These are phyloP conservation scores for Ceratina japonica DNA, from an alignment of 1,140 invertebrate species.

Conservation along the genomic window DNA sequence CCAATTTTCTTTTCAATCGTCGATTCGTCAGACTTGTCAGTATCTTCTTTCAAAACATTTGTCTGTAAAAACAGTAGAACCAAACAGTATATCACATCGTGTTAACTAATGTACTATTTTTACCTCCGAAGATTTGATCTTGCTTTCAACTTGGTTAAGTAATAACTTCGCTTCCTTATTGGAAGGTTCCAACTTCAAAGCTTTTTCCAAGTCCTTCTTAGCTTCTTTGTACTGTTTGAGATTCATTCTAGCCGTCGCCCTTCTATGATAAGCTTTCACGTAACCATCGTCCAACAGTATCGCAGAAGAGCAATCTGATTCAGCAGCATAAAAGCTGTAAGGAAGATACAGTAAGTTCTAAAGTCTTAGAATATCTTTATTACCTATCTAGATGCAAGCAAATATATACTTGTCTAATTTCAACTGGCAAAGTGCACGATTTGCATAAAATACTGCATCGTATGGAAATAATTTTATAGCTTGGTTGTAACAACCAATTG, in stretches of 20 bases:
- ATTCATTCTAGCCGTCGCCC: conserved; percentile 85
- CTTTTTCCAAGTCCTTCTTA: conserved; percentile 83
- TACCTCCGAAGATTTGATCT: conserved; percentile 77
- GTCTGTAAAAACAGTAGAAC: conserved; percentile 48
- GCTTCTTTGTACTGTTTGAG: conserved; percentile 84
- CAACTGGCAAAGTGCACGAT: conserved; percentile 92
- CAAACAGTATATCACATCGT: conserved; percentile 19
- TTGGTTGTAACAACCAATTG: conserved; percentile 88
- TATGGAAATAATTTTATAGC: conserved; percentile 88
- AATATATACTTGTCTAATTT: conserved; percentile 87
- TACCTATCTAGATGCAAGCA: background rate
- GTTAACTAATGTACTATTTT: conserved; percentile 2
- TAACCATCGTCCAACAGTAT: conserved; percentile 87
- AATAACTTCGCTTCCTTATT: conserved; percentile 83
- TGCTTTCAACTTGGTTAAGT: conserved; percentile 80
- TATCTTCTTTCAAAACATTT: conserved; percentile 16
- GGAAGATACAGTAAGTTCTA: conserved; percentile 5
- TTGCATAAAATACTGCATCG: conserved; percentile 92
- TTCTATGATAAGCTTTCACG: conserved; percentile 89
- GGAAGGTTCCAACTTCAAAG: conserved; percentile 86
- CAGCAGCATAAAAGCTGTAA: conserved; percentile 85
- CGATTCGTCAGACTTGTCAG: conserved; percentile 6
- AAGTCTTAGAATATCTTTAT: background rate
- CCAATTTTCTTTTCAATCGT: conserved; percentile 57
- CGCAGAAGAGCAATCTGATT: conserved; percentile 87